Base-by-base conservation (phyloP, 2,888 invertebrate genomes). In the Belgica antarctica region DNA sequence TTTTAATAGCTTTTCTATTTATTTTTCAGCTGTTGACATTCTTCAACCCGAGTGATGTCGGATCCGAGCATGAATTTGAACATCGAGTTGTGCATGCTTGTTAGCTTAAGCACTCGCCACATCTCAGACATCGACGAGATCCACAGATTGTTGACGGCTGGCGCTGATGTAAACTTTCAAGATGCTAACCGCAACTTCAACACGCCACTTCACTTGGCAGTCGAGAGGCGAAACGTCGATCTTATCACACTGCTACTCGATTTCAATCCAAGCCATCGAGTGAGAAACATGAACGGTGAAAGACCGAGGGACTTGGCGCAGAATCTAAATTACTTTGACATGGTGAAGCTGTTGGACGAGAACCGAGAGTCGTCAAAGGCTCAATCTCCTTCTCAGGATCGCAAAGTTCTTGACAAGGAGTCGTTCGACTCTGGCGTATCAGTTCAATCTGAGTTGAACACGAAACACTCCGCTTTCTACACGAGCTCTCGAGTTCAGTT, bases 251-350 rank as follows among this genome's bases (percentile, higher is more conserved):
- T 52, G 3, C 12, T 52, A 5, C 52, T 52, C 7, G n/a, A n/a
- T n/a, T 52, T 52, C 22, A 52, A 52, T 19, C 52, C 52, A 52
- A 52, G 17, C n/a, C 19, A 22, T 8, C 17, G 12, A 22, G 22
- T 52, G 22, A 52, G 52, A 17, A 52, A 52, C 17, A 52, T 52
- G 52, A 52, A 52, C 12, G 52, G 52, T 3, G 52, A 52, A n/a
- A 17, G 52, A 22, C 52, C 52, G n/a, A 17, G 5, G 2, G 52
- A 52, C 22, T 4, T 52, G 8, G 52, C 52, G 7, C 8, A 22
- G 52, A 52, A 52, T 52, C 5, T 4, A 1, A 52, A 52, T 17
- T 22, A 2, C 7, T 52, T 22, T 52, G 52, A 52, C 22, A 22
- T 52, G 7, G 52, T 22, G 52, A 52, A 52, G 17, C 4, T 52